These are phyloP conservation scores for Idaea biselata DNA, from an alignment of 2,888 invertebrate genomes.

Conservation along the genomic window DNA sequence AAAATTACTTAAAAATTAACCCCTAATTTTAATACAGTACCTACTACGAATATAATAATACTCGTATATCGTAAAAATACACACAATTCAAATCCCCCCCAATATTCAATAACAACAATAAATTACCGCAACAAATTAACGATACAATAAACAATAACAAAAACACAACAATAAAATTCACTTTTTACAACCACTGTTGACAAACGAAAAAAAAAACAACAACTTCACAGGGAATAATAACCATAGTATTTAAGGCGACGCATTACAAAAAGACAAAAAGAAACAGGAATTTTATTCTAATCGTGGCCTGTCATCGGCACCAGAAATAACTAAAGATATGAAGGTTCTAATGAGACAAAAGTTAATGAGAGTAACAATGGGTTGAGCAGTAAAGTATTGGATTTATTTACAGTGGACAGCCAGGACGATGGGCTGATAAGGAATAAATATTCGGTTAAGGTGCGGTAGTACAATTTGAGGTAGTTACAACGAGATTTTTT, in stretches of 20 bases:
- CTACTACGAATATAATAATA: too few species aligned
- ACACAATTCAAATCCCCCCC: neutral
- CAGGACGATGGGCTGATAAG: slow-evolving; percentile 69
- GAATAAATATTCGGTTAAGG: slow-evolving; percentile 62
- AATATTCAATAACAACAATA: slow-evolving; percentile 6
- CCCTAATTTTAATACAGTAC: too few species aligned
- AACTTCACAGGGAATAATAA: slow-evolving; percentile 40
- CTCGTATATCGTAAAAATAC: neutral
- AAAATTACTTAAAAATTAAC: too few species aligned
- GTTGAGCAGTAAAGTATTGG: slow-evolving; percentile 70
- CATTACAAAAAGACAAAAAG: slow-evolving; percentile 33
- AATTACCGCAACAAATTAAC: slow-evolving; percentile 13
- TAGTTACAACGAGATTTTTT: too few species aligned
- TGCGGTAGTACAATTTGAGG: slow-evolving; percentile 25
- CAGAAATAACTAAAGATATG: slow-evolving; percentile 70
- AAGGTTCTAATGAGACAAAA: slow-evolving; percentile 77
- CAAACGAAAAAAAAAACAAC: slow-evolving; percentile 16
- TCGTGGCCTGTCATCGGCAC: slow-evolving; percentile 68
- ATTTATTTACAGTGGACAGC: slow-evolving; percentile 72
- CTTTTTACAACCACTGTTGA: slow-evolving; percentile 24
- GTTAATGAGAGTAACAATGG: slow-evolving; percentile 79
- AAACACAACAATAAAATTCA: slow-evolving; percentile 29
- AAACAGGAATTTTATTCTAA: slow-evolving; percentile 69
- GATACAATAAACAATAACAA: slow-evolving; percentile 18
- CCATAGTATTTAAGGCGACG: slow-evolving; percentile 29